phyloP scores from a whole-genome alignment of 2,888 invertebrate genomes.

The Laothoe populi region DNA sequence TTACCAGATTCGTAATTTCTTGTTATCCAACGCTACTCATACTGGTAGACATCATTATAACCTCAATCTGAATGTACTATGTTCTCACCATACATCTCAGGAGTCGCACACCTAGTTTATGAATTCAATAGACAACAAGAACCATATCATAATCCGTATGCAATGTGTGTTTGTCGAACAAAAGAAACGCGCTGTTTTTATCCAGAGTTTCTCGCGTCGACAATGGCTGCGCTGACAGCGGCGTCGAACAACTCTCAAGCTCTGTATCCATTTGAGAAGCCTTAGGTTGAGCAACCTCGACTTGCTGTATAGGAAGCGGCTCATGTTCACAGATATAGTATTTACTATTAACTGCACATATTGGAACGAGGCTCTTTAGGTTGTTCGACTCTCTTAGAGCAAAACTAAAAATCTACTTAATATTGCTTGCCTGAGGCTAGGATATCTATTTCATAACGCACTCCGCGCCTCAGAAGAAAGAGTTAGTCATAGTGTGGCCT shows the following conservation, averaged over 20 bases:
- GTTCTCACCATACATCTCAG: background rate
- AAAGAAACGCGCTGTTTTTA: constrained; percentile 20
- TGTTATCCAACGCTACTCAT: too few relatives aligned
- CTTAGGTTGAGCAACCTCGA: background rate
- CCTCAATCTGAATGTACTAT: background rate
- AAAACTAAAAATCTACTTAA: too few relatives aligned
- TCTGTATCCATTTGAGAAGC: background rate
- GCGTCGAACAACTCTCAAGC: background rate
- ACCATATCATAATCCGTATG: constrained; percentile 18
- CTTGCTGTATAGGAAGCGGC: background rate
- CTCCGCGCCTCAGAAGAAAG: too few relatives aligned
- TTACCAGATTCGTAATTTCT: too few relatives aligned
- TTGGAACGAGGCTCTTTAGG: too few relatives aligned
- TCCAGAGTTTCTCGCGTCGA: constrained; percentile 7
- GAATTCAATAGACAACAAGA: constrained; percentile 12
- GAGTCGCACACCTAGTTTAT: background rate
- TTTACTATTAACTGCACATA: background rate
- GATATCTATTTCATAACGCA: too few relatives aligned
- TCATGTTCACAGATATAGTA: background rate
- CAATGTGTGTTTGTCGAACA: constrained; percentile 22
- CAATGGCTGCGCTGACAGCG: background rate
- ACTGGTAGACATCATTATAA: background rate
- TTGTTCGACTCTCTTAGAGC: too few relatives aligned
- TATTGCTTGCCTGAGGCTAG: too few relatives aligned
- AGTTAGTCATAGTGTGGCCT: too few relatives aligned